Conservation (phyloP, 2,113 vertebrate genomes). For the Coryphaenoides rupestris region DNA sequence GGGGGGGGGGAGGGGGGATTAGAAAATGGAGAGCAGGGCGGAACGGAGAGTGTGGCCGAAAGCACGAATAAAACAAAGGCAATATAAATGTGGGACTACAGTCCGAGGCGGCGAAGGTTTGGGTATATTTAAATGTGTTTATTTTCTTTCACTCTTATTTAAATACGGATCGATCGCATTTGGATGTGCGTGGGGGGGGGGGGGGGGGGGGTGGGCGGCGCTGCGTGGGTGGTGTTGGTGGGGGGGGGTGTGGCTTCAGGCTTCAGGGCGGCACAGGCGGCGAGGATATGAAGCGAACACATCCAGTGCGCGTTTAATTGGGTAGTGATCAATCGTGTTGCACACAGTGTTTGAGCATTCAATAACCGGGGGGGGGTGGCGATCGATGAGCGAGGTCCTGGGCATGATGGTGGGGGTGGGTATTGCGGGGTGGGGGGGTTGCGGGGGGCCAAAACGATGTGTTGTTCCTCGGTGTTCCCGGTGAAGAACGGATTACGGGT, state of each 20-base stretch:
- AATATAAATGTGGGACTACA: too few relatives aligned
- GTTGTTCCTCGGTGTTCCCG: constrained; percentile 52
- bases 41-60: constrained; percentile 7
- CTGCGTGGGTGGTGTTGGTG: background rate
- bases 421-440: too few relatives aligned
- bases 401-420: too few relatives aligned
- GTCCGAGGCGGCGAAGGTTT: too few relatives aligned
- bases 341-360: constrained; percentile 83
- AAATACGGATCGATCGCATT: constrained; percentile 69
- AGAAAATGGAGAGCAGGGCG: constrained; percentile 36
- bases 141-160: constrained; percentile 51
- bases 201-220: too few relatives aligned
- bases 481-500: constrained; percentile 89
- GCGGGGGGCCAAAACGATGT: constrained; percentile 87
- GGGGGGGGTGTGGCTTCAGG: too few relatives aligned
- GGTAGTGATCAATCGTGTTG: constrained; percentile 89
- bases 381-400: constrained; percentile 80
- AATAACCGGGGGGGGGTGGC: constrained; percentile 82
- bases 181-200: constrained; percentile 28
- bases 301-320: constrained; percentile 87
- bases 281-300: constrained; percentile 79
- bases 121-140: constrained; percentile 10
- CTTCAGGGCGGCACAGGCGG: too few relatives aligned
- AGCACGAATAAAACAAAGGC: constrained; percentile 70
- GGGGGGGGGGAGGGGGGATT: constrained; percentile 31